Evolutionary conservation across 1,140 invertebrate species (phyloP).

Genomic region (Pogonus chalceus): DNA sequence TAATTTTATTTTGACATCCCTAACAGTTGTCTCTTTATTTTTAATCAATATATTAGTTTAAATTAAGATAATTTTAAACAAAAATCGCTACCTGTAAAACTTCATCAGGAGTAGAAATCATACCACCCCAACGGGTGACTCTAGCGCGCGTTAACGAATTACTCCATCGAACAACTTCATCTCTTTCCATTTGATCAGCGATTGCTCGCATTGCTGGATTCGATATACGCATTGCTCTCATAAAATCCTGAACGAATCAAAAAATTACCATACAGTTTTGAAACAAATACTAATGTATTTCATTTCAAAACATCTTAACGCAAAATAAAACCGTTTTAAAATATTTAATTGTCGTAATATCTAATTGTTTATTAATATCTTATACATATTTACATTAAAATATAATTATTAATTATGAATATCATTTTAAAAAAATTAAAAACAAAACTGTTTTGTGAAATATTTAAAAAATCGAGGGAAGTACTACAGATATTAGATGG

Average conservation of each 20-base stretch:
- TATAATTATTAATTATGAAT: too few species aligned
- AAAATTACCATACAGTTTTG: not conserved
- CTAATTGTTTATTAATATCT: not conserved
- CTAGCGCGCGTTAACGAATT: constrained; percentile 71
- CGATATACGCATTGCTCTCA: constrained; percentile 79
- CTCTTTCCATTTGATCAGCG: constrained; percentile 83
- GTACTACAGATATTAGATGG: too few species aligned
- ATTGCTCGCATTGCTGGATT: constrained; percentile 84
- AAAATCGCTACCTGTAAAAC: constrained; percentile 64
- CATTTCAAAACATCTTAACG: not conserved
- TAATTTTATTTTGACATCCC: too few species aligned
- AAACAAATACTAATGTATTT: not conserved
- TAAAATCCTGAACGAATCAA: constrained; percentile 64
- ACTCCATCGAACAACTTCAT: constrained; percentile 88
- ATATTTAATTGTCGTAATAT: not conserved
- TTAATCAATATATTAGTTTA: not conserved
- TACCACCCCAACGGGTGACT: constrained; percentile 92
- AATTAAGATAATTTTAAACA: not conserved
- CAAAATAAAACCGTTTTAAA: not conserved
- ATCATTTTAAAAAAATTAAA: too few species aligned
- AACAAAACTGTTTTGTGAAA: too few species aligned
- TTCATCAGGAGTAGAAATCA: constrained; percentile 94
- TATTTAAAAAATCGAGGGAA: too few species aligned
- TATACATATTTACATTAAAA: too few species aligned
- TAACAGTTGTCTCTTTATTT: too few species aligned